Evolutionary conservation across 2,113 vertebrate species (phyloP).

Genomic region (Cebus imitator): DNA sequence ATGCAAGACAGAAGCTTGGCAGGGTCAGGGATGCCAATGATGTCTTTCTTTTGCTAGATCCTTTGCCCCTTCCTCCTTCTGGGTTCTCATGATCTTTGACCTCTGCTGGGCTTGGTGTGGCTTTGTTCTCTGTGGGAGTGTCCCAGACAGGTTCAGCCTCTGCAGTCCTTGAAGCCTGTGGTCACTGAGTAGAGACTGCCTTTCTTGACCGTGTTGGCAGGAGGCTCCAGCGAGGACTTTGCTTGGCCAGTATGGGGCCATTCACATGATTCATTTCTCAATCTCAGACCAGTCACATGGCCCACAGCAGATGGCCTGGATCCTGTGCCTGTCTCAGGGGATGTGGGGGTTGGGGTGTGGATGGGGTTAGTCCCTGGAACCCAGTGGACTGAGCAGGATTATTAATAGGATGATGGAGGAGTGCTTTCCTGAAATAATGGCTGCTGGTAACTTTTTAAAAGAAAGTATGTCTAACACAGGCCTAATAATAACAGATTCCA

Average conservation of each 20-base stretch:
- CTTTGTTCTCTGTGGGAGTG: background rate
- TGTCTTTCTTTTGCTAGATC: background rate
- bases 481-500: background rate
- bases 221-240: background rate
- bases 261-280: background rate
- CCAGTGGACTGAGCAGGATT: background rate
- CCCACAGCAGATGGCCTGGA: background rate
- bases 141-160: background rate
- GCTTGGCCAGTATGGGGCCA: background rate
- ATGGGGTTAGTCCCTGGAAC: background rate
- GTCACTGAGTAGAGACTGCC: background rate
- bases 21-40: background rate
- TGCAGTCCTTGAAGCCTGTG: background rate
- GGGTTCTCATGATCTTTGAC: background rate
- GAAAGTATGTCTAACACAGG: background rate
- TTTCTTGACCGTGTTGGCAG: conserved; percentile 19
- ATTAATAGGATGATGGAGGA: background rate
- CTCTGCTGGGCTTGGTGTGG: background rate
- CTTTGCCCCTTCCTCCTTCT: background rate
- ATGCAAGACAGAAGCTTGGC: background rate
- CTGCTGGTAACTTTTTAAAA: background rate
- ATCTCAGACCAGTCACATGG: background rate
- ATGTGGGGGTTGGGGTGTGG: background rate
- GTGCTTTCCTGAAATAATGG: background rate
- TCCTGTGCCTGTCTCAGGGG: background rate